Conservation (phyloP, 2,113 vertebrate genomes). For the Chloebia gouldiae region DNA sequence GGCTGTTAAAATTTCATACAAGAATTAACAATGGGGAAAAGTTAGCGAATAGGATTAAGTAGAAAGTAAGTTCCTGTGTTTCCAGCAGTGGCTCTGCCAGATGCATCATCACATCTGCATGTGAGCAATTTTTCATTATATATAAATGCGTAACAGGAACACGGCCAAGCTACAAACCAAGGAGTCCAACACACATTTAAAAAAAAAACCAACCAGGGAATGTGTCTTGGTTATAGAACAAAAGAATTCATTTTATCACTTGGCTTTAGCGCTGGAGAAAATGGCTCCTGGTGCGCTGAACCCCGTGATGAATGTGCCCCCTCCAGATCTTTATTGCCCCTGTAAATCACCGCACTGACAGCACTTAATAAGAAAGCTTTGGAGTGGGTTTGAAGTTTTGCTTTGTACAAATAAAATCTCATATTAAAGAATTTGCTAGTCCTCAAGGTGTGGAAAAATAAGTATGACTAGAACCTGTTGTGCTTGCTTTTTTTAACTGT, state of each 20-base stretch:
- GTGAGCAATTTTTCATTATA: constrained; percentile 61
- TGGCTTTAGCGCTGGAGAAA: constrained; percentile 79
- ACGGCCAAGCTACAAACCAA: constrained; percentile 59
- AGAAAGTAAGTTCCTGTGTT: neutral
- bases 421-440: constrained; percentile 83
- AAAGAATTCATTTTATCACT: constrained; percentile 84
- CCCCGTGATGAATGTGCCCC: constrained; percentile 82
- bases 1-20: neutral
- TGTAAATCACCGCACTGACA: constrained; percentile 85
- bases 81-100: constrained; percentile 39
- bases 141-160: constrained; percentile 28
- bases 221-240: constrained; percentile 79
- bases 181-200: constrained; percentile 22
- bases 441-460: constrained; percentile 79
- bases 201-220: constrained; percentile 38
- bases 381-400: constrained; percentile 85
- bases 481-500: constrained; percentile 59
- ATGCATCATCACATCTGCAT: constrained; percentile 49
- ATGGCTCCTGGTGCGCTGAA: constrained; percentile 82
- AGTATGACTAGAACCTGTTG: constrained; percentile 59
- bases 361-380: constrained; percentile 86
- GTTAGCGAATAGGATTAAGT: neutral
- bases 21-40: constrained; percentile 16
- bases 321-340: constrained; percentile 85
- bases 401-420: constrained; percentile 83